Evolutionary conservation across 2,888 invertebrate species (phyloP), one percentile per base, ranked within the genome.

Genomic region (Fragum sueziense): DNA sequence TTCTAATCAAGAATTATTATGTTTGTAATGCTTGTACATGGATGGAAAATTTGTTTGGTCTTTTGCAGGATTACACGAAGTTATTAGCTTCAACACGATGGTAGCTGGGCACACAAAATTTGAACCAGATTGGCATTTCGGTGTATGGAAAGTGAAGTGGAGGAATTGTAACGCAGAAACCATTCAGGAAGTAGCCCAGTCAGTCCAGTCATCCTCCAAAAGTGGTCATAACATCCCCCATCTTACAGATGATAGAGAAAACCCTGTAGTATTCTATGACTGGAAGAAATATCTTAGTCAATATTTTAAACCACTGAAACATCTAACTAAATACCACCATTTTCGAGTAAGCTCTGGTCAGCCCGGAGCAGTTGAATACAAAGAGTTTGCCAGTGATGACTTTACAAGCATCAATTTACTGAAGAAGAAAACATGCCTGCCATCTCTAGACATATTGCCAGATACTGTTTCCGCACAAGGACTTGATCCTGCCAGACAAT

Each of bases 91-190:
- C 62, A 73, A 31, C 17, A 47, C 74, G 52, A 76, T 80, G 80
- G 68, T 70, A 33, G 76, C 74, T 27, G 80, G 74, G 3, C 80
- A 76, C 25, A 81, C 81, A 6, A 81, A 81, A 31, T 81, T 81
- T 70, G 54, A 71, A 20, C 75, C 78, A 31, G 81, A 79, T 31
- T 76, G 78, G 76, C 78, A 76, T 25, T 82, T 82, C 76, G 78
- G 78, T 34, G 25, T 81, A 1, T 81, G 70, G 74, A 81, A 82
- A 67, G 41, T 14, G 2, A 70, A 31, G 22, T 70, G 70, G 70
- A 52, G 70, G 29, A 20, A 61, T 25, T 57, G 22, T 1, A 75
- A 37, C 59, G 75, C 62, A 47, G 75, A 75, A 29, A 75, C 75
- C 9, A 41, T 69, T 14, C 29, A 59, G 0, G 37, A 76, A 41